Base-by-base conservation (phyloP, 2,888 invertebrate species). In the Drosophila pseudotakahashii region DNA sequence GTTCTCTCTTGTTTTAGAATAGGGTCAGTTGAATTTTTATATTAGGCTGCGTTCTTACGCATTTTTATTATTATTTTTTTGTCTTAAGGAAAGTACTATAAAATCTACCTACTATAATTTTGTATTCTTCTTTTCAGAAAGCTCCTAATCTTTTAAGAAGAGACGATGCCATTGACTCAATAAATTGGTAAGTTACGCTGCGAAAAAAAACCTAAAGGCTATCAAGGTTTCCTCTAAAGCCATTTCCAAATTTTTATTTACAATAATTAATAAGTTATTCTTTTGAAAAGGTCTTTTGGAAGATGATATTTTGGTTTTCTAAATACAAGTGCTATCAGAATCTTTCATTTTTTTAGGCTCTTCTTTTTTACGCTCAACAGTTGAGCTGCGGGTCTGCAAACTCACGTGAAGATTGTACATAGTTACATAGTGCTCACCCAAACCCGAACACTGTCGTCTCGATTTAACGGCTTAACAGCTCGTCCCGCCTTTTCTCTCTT, bases 381-480 rank as follows among this genome's bases (percentile, higher is more conserved):
- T 30, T 30, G 2, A 2, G 14, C 45, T 14, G 45, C 30, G 4
- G 26, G 30, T 47, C 14, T 30, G n/a, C 45, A 30, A 2, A 26
- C 14, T 45, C 45, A 14, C 26, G 26, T 9, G 14, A 11, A 7
- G 14, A 30, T 14, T 47, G 14, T 47, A n/a, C 16, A 16, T 16
- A 32, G 51, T 23, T 59, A 59, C 16, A 39, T 32, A 58, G 36
- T 44, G 44, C 10, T 39, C 34, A 50, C 26, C 36, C 50, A 60
- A 34, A 60, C 61, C 36, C 50, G 51, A 34, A 60, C 50, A 72
- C 39, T 60, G 50, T 39, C 42, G 34, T 44, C 44, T 44, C 42
- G 61, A 59, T 72, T 71, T 60, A 50, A 73, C 61, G 50, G 72
- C 72, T 71, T 50, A 50, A 44, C 48, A 48, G 60, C 48, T 48